Base-by-base conservation (phyloP, 2,113 vertebrate genomes). In the Brachypteracias leptosomus region DNA sequence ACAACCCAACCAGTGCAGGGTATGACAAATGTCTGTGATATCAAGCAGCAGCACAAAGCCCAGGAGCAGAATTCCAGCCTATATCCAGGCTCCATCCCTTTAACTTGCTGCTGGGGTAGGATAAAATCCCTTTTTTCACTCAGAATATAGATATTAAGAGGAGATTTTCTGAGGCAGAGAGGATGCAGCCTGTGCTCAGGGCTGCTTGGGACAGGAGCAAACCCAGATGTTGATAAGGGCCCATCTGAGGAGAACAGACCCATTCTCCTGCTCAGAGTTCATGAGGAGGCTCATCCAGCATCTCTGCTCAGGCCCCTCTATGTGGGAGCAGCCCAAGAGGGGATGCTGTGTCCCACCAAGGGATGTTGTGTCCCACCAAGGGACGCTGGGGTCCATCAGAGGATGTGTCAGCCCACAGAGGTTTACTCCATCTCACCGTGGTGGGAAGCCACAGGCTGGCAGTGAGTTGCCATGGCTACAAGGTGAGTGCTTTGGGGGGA, bases 391-490 rank as follows among this genome's bases (percentile, higher is more conserved):
- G 49, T 17, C 5, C 38, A 6, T 0, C 6, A 6, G 10, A 21
- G 42, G 44, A 59, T n/a, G 22, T 31, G 12, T 1, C 28, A 0
- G 12, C 21, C 4, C 33, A 12, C 2, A 2, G 19, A 4, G 26
- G 28, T 25, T 89, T 59, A 75, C 25, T 74, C 44, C 83, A 86
- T 80, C 90, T 91, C 73, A 31, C 78, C 4, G 11, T 7, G 79
- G 90, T 61, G 85, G 86, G 86, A 95, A 96, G 36, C 94, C 73
- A 7, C 58, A 68, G 74, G 79, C 16, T 82, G 92, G 92, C 97
- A 95, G 89, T 5, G 5, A 68, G 97, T 98, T 98, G 83, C 91
- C 96, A 98, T 98, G 85, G 96, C 87, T 97, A 98, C 98, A 67
- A 97, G 95, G 93, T 94, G 96, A 97, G 95, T 93, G 25, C n/a